Base-by-base conservation (phyloP, 1,140 invertebrate species). In the Drosophila kanapiae region DNA sequence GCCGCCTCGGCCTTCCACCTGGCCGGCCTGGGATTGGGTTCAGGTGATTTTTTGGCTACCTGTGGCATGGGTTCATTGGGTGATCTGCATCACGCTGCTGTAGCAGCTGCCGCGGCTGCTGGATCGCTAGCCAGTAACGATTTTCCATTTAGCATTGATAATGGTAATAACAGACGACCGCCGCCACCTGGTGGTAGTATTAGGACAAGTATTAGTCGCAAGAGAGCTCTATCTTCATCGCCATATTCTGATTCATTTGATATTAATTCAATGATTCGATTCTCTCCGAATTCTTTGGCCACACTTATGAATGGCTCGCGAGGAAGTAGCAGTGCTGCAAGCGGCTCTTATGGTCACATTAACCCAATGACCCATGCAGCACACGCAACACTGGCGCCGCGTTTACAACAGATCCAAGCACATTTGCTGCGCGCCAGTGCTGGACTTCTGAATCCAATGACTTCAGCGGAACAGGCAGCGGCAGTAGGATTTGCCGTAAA, bases 211-310 rank as follows among this genome's bases (percentile, higher is more conserved):
- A 95, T 96, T 31, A 96, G 96, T 86, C 95, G 98, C 33, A 99
- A 99, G 91, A 94, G 98, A 49, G 98, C 98, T 0, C 94, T 99
- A 0, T 99, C 98, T 49, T 97, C 97, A 92, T 99, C 98, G 13
- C 98, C 98, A 0, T 98, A 99, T 82, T 98, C 98, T 1, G 98
- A 99, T 92, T 97, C 97, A 11, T 95, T 99, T 86, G 98, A 99
- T 92, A 96, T 99, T 82, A 98, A 97, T 85, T 98, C 98, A 54
- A 97, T 99, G 94, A 99, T 99, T 80, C 95, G 98, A 71, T 98
- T 98, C 80, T 99, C 98, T 13, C 98, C 98, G 1, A 98, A 98
- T 78, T 98, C 98, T 40, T 93, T 99, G 63, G 96, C 97, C 23
- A 97, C 97, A n/a, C 96, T 98, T 49, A 96, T 98, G 80, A 97